phyloP scores from a whole-genome alignment of 1,140 invertebrate species.

The Pogonomyrmex barbatus region DNA sequence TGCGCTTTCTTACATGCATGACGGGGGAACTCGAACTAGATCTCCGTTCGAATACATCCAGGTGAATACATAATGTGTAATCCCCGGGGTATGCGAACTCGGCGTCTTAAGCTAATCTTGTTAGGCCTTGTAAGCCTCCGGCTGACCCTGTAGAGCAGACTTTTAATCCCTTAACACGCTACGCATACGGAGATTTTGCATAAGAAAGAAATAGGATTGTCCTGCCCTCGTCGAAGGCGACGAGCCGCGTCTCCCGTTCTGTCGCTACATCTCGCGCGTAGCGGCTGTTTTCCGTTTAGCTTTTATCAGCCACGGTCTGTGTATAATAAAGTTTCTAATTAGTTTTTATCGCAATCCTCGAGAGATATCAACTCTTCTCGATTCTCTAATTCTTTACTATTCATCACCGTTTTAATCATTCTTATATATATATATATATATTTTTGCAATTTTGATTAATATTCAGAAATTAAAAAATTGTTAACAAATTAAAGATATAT shows the following conservation, averaged over 20 bases:
- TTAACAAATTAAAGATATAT: not conserved
- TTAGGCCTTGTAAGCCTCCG: conserved; percentile 84
- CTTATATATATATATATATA: not conserved
- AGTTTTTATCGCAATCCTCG: not conserved
- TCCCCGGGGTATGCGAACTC: conserved; percentile 84
- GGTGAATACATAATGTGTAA: conserved; percentile 85
- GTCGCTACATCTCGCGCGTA: conserved; percentile 18
- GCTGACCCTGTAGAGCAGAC: conserved; percentile 84
- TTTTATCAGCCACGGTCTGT: not conserved
- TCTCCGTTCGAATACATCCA: conserved; percentile 83
- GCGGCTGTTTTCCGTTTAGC: not conserved
- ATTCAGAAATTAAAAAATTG: not conserved
- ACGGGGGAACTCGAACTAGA: conserved; percentile 80
- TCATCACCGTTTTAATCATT: not conserved
- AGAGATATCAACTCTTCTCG: not conserved
- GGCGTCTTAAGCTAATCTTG: conserved; percentile 86
- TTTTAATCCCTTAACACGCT: conserved; percentile 85
- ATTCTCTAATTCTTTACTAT: not conserved
- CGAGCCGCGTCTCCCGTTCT: conserved; percentile 57
- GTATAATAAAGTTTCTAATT: not conserved
- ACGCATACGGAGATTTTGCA: conserved; percentile 83
- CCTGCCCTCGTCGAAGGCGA: conserved; percentile 73
- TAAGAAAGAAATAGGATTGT: conserved; percentile 85
- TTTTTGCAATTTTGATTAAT: not conserved
- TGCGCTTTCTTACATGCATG: conserved; percentile 36